Conservation (phyloP, 1,140 invertebrate genomes). For the Oscheius sp. region DNA sequence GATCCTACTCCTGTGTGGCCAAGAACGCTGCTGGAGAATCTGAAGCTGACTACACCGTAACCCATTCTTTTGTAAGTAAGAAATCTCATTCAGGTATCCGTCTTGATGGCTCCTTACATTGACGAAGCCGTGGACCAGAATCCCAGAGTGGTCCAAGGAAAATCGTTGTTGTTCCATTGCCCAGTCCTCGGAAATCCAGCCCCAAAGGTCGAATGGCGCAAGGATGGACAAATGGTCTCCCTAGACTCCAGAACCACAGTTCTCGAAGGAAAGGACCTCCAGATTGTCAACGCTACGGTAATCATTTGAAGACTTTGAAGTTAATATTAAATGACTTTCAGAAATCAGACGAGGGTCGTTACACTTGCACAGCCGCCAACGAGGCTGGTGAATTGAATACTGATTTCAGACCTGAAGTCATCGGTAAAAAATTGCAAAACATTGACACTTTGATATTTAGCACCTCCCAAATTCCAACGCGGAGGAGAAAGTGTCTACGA, state of each 20-base stretch:
- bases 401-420: slow-evolving; percentile 64
- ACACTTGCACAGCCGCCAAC: slow-evolving; percentile 66
- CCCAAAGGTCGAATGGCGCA: slow-evolving; percentile 58
- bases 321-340: background rate
- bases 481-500: slow-evolving; percentile 50
- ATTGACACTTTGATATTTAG: slow-evolving; percentile 54
- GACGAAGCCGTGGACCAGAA: slow-evolving; percentile 57
- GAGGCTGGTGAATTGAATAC: slow-evolving; percentile 64
- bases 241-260: slow-evolving; percentile 5
- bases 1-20: slow-evolving; percentile 65
- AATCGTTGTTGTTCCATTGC: slow-evolving; percentile 62
- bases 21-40: slow-evolving; percentile 61
- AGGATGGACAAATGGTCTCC: slow-evolving; percentile 8
- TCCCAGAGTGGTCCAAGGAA: slow-evolving; percentile 52
- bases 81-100: slow-evolving; percentile 47
- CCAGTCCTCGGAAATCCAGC: slow-evolving; percentile 63
- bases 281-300: slow-evolving; percentile 44
- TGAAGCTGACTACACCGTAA: slow-evolving; percentile 26
- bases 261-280: slow-evolving; percentile 13
- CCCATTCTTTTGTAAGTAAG: slow-evolving; percentile 3
- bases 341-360: slow-evolving; percentile 62
- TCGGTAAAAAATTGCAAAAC: slow-evolving; percentile 58
- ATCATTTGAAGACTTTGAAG: background rate
- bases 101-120: slow-evolving; percentile 51
- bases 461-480: slow-evolving; percentile 61